Percentiles rank a stretch among this genome's conserved stretches.
These are phyloP conservation scores for Drosophila seguyi DNA, from an alignment of 1,140 invertebrate genomes.

Conservation along the genomic window DNA sequence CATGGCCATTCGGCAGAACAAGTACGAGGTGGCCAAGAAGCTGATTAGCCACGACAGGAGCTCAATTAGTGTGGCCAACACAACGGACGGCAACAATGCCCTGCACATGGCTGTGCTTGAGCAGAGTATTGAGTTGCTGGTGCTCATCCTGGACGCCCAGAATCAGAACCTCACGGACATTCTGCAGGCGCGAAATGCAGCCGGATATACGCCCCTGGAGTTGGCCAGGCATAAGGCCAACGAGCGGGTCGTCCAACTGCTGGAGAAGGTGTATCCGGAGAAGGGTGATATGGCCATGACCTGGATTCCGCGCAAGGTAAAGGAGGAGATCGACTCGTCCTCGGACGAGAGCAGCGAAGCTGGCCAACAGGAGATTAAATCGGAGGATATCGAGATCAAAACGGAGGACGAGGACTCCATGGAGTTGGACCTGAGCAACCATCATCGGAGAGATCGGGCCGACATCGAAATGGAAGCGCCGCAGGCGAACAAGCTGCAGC, in stretches of 20 bases:
- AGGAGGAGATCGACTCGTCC: conserved; percentile 66
- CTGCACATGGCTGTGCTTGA: conserved; percentile 87
- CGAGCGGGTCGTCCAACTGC: conserved; percentile 42
- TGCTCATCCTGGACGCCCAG: conserved; percentile 85
- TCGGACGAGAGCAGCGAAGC: conserved; percentile 73
- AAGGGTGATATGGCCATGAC: conserved; percentile 58
- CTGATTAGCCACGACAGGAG: conserved; percentile 85
- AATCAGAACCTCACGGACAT: conserved; percentile 53
- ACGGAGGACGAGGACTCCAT: conserved; percentile 28
- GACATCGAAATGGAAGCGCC: not conserved
- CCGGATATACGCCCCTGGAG: conserved; percentile 66
- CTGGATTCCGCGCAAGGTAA: conserved; percentile 68
- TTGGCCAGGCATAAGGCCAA: conserved; percentile 57
- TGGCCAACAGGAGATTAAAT: conserved; percentile 38
- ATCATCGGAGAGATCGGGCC: not conserved
- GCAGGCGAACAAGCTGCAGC: conserved; percentile 25
- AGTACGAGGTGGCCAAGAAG: conserved; percentile 85
- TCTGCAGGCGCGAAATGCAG: conserved; percentile 62
- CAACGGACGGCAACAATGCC: conserved; percentile 86
- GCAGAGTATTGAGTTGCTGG: conserved; percentile 85
- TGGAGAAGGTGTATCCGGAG: conserved; percentile 63
- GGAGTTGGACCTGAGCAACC: conserved; percentile 27
- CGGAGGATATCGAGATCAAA: conserved; percentile 38
- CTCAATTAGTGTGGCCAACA: conserved; percentile 86
- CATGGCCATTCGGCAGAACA: conserved; percentile 86